Evolutionary conservation across 2,888 invertebrate species (phyloP), one percentile per base, ranked within the genome.

Genomic region (Hypsopygia costalis): DNA sequence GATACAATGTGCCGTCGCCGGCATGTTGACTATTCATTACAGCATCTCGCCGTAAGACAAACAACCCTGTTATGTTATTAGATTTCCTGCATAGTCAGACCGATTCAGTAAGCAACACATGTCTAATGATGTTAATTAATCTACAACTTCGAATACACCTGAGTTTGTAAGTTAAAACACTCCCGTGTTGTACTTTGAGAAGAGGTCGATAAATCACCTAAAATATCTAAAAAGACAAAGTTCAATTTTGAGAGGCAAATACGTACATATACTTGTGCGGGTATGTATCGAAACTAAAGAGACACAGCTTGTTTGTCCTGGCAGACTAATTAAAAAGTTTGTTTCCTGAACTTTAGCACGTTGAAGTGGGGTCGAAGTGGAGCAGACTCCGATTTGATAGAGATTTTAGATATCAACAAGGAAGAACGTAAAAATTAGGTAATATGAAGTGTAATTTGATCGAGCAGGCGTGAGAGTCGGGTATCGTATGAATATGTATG

Each of bases 281-380:
- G n/a, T n/a, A n/a, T 70, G 68, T 71, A 69, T 70, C 66, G 69
- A 58, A 80, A 74, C 75, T 39, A 74, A 71, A 70, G 77, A 79
- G 81, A 80, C 72, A 75, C 76, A 75, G 81, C 81, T 79, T 87
- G 87, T 85, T 87, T 86, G 86, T 85, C 75, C 80, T 83, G 72
- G 76, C 69, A 79, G 83, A 85, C 86, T 88, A 88, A 88, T 88
- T 88, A 88, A 87, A 87, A 87, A 87, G 86, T 88, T 88, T 87
- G 83, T 81, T 80, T 67, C 65, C 55, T 58, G 59, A 78, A 85
- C 68, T 86, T 76, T 62, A 52, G 6, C 2, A 65, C 65, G 69
- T 52, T 65, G 73, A 76, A 80, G 77, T 76, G 72, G 69, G 69
- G 66, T 64, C 74, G 69, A 69, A 78, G 77, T 75, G 67, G 58